Evolutionary conservation across 2,888 invertebrate species (phyloP), one percentile per base, ranked within the genome.

Genomic region (Hypomecis punctinalis): DNA sequence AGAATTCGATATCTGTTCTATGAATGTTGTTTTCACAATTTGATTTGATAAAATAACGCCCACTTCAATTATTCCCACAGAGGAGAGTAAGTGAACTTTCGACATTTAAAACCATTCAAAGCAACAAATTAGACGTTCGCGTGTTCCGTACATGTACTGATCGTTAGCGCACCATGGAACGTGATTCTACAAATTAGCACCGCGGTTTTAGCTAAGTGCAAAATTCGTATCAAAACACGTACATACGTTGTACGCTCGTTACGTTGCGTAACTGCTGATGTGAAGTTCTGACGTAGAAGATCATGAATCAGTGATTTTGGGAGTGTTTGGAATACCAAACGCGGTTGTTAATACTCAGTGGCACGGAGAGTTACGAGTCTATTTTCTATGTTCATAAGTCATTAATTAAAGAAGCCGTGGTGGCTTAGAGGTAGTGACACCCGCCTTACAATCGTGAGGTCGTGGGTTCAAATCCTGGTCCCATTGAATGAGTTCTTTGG

Each of bases 181-280:
- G 68, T 65, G 72, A 72, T 71, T 73, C 68, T 71, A 69, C 68
- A 73, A 76, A 77, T 79, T 78, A 79, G 62, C 74, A 75, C 75
- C 71, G 55, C 63, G 51, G 46, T 63, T 70, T 67, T 72, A 61
- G 69, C 70, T 61, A 69, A 60, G 66, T 70, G 73, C 68, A 70
- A 60, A 67, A 63, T 66, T 67, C 62, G 61, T 66, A 73, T 63
- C 13, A 5, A 39, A n/a, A 51, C 51, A 39, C 36, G 36, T 51
- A 13, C 23, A 23, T 51, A 52, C 49, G 37, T 5, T 52, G 45
- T 46, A 43, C 43, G 58, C 68, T 72, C 66, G 72, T 73, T 74
- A 74, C 69, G 70, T 76, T 66, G 68, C 63, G 56, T 61, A 54
- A 69, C 62, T 40, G 55, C 47, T 56, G 57, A 69, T 71, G 49